Percentiles rank a stretch among this genome's conserved stretches.
Conservation (phyloP, 2,888 invertebrate species). For the Sepioteuthis lessoniana region DNA sequence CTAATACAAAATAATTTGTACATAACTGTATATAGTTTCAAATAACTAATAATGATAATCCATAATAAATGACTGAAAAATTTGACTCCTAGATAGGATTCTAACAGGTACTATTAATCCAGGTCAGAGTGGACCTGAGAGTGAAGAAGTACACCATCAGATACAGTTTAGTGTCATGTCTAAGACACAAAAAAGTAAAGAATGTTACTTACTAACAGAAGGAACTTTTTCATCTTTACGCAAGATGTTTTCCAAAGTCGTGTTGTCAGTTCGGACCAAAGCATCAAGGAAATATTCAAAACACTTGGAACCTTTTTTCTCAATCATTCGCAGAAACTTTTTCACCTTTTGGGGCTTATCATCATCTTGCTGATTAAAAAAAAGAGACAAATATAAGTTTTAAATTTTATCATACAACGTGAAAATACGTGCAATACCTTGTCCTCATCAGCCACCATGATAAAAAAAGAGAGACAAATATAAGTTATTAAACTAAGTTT, state of each 20-base stretch:
- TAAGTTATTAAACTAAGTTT: background rate
- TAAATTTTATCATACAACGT: too few relatives aligned
- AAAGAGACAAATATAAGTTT: background rate
- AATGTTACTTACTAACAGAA: background rate
- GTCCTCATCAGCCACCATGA: too few relatives aligned
- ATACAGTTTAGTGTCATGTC: too few relatives aligned
- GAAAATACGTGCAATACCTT: too few relatives aligned
- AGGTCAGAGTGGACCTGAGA: too few relatives aligned
- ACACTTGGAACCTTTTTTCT: conserved; percentile 39
- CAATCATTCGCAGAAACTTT: conserved; percentile 17
- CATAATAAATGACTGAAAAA: too few relatives aligned
- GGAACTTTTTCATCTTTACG: conserved; percentile 24
- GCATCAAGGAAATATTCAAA: conserved; percentile 43
- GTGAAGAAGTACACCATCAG: too few relatives aligned
- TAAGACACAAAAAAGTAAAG: background rate
- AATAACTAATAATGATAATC: too few relatives aligned
- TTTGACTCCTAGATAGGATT: too few relatives aligned
- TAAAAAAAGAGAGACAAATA: background rate
- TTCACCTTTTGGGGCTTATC: background rate
- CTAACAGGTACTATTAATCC: too few relatives aligned
- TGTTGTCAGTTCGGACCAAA: conserved; percentile 42
- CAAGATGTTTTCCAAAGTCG: background rate
- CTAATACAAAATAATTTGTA: too few relatives aligned
- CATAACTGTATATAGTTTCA: too few relatives aligned
- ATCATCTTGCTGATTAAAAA: background rate